Percentiles rank a stretch among this genome's conserved stretches.
Evolutionary conservation across 2,113 vertebrate species (phyloP).

Genomic region (Coregonus clupeaformis): DNA sequence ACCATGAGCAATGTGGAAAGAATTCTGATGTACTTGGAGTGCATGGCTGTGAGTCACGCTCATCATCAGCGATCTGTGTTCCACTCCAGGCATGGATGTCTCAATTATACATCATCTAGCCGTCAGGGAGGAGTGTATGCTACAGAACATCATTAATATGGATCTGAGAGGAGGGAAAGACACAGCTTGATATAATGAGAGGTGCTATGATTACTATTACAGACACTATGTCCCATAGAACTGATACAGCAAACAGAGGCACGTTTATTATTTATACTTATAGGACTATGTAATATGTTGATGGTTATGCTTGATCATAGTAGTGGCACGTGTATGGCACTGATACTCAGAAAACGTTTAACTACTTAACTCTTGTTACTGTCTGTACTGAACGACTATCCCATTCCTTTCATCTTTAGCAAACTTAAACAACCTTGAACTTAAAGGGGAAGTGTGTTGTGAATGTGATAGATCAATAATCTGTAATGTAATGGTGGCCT

Average conservation of each 20-base stretch:
- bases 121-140: constrained; percentile 41
- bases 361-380: too few relatives aligned
- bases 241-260: neutral
- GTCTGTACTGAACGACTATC: too few relatives aligned
- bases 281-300: neutral
- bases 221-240: constrained; percentile 18
- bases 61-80: constrained; percentile 32
- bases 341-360: neutral
- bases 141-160: constrained; percentile 60
- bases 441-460: neutral
- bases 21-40: constrained; percentile 27
- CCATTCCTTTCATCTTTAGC: too few relatives aligned
- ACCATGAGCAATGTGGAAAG: constrained; percentile 26
- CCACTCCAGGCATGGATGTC: constrained; percentile 22
- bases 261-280: neutral
- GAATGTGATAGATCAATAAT: neutral
- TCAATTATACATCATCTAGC: constrained; percentile 42
- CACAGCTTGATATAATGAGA: constrained; percentile 57
- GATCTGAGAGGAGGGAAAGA: constrained; percentile 40
- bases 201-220: constrained; percentile 46
- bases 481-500: neutral
- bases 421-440: too few relatives aligned
- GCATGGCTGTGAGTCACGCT: constrained; percentile 16
- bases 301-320: neutral
- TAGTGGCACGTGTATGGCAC: neutral